Evolutionary conservation across 1,140 invertebrate genomes (phyloP), one percentile per base, ranked within the genome.

Genomic region (Drosophila insularis): DNA sequence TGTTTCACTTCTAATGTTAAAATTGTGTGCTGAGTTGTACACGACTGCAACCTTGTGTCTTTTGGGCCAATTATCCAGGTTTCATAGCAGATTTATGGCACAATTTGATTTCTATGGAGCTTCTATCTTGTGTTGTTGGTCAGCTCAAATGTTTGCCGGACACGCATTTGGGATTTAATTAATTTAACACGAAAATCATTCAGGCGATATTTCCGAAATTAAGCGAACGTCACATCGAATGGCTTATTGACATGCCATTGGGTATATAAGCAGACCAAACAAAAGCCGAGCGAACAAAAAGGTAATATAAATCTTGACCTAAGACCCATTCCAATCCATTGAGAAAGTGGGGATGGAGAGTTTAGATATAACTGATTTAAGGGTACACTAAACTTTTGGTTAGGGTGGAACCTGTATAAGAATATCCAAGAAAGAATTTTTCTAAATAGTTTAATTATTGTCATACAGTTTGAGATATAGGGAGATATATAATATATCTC

Each of bases 131-230:
- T 4, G 58, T 10, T 40, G 35, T 32, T 32, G 46, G 43, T 53
- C n/a, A 72, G 81, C 70, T 60, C 74, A 86, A 87, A 87, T 82
- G 82, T 70, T 82, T 69, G 62, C 55, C 31, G 72, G 71, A 64
- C 82, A 87, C 82, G 82, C 82, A 87, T 79, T 54, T 70, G 71
- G 43, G 74, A 74, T 87, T 79, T 87, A 87, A 87, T 87, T 87
- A 87, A 87, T 89, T 87, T 87, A 89, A 87, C 82, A 86, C 82
- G 80, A 80, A 64, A 86, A 86, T 87, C 82, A 86, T 86, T 86
- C 68, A 76, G 72, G 69, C 76, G 69, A 71, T 87, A 78, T 82
- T 86, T 86, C 75, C 84, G 79, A 82, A 87, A 71, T 63, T 75
- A 81, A 77, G 75, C 78, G 70, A 69, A 59, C 58, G 53, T 40